Percentiles rank a stretch among this genome's conserved stretches.
phyloP scores from a whole-genome alignment of 2,113 vertebrate species.

The Ceratotherium simum region DNA sequence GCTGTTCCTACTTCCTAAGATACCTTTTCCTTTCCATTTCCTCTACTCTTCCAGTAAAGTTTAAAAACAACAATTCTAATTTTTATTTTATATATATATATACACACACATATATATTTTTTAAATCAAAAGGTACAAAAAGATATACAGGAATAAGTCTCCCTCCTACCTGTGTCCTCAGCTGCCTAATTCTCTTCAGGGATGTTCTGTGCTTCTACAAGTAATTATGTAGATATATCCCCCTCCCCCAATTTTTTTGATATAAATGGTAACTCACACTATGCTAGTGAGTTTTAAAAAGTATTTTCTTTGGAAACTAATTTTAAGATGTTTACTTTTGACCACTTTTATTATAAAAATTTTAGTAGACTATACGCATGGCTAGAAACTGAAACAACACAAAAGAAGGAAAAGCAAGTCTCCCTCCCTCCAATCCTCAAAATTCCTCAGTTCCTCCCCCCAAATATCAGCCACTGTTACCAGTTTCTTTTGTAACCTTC shows the following conservation, averaged over 20 bases:
- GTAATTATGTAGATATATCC: background rate
- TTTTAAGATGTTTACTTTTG: conserved; percentile 9
- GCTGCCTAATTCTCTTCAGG: background rate
- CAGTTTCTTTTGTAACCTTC: background rate
- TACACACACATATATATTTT: background rate
- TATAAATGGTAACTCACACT: background rate
- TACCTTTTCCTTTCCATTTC: background rate
- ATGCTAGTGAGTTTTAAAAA: conserved; percentile 28
- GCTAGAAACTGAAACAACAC: background rate
- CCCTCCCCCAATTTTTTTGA: background rate
- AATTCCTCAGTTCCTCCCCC: background rate
- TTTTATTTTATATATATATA: background rate
- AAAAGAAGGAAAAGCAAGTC: background rate
- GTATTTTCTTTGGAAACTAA: conserved; percentile 30
- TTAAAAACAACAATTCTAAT: background rate
- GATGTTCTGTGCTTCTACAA: background rate
- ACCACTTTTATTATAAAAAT: background rate
- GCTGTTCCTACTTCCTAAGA: background rate
- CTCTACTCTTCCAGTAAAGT: background rate
- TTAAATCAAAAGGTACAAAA: conserved; percentile 3
- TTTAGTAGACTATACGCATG: background rate
- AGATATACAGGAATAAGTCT: background rate
- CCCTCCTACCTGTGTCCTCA: background rate
- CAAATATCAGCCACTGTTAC: background rate
- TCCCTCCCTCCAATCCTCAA: background rate